Evolutionary conservation across 2,888 invertebrate genomes (phyloP).

Genomic region (Diaphora mendica): DNA sequence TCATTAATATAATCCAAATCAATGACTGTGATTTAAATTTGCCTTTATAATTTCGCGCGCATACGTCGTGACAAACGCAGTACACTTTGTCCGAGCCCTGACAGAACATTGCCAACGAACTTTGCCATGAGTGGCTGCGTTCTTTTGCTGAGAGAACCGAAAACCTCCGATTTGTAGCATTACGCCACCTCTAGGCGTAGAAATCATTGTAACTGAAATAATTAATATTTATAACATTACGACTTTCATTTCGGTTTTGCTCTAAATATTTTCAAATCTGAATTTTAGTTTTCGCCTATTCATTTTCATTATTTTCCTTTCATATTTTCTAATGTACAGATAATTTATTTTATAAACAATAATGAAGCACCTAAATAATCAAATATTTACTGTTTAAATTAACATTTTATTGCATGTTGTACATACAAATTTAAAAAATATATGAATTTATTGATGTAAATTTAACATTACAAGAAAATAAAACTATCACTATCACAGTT

Average conservation of each 20-base stretch:
- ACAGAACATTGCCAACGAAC: conserved; percentile 39
- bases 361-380: not conserved
- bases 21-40: conserved; percentile 33
- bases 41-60: conserved; percentile 13
- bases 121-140: conserved; percentile 18
- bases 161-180: conserved; percentile 35
- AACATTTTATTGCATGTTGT: not conserved
- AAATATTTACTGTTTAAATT: not conserved
- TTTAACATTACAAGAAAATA: not conserved
- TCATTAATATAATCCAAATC: not conserved
- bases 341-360: not conserved
- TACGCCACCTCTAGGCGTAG: conserved; percentile 21
- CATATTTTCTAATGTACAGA: too few species aligned
- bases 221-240: not conserved
- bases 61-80: conserved; percentile 26
- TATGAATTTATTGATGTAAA: not conserved
- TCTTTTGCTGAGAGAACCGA: conserved; percentile 34
- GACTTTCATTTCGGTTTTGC: not conserved
- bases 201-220: conserved; percentile 23
- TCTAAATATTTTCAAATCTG: not conserved
- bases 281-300: not conserved
- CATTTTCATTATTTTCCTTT: not conserved
- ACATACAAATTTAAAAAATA: conserved; percentile 1
- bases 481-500: conserved; percentile 5
- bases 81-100: conserved; percentile 34